Percentiles rank a stretch among this genome's conserved stretches.
phyloP scores from a whole-genome alignment of 2,888 invertebrate genomes.

The Protonemura montana region DNA sequence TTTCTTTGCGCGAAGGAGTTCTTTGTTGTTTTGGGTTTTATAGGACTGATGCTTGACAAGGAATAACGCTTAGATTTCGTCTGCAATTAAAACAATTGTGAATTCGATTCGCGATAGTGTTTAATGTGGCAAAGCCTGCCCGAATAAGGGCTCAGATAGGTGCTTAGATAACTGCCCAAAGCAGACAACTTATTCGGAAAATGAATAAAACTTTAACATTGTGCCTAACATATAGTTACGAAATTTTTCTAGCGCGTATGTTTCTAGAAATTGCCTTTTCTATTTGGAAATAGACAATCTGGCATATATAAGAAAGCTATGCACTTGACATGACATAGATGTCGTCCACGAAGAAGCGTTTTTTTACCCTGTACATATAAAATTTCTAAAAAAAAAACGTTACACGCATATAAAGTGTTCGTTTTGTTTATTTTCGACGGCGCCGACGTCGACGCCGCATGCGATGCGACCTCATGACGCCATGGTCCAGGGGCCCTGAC shows the following conservation, averaged over 20 bases:
- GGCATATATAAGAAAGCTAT: neutral
- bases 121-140: no score
- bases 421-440: constrained; percentile 29
- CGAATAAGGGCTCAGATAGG: no score
- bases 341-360: neutral
- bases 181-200: neutral
- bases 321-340: neutral
- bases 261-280: neutral
- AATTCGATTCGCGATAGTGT: no score
- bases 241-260: neutral
- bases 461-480: neutral
- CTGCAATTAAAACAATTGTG: no score
- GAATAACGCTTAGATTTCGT: no score
- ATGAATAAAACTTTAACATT: neutral
- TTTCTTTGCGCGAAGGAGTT: no score
- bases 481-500: neutral
- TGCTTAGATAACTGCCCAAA: no score
- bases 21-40: no score
- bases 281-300: neutral
- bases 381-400: constrained; percentile 32
- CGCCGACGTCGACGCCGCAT: constrained; percentile 9
- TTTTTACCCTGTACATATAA: constrained; percentile 23
- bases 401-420: constrained; percentile 32
- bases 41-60: no score
- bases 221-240: neutral